Conservation (phyloP, 2,888 invertebrate genomes). For the Cynaeus angustus region DNA sequence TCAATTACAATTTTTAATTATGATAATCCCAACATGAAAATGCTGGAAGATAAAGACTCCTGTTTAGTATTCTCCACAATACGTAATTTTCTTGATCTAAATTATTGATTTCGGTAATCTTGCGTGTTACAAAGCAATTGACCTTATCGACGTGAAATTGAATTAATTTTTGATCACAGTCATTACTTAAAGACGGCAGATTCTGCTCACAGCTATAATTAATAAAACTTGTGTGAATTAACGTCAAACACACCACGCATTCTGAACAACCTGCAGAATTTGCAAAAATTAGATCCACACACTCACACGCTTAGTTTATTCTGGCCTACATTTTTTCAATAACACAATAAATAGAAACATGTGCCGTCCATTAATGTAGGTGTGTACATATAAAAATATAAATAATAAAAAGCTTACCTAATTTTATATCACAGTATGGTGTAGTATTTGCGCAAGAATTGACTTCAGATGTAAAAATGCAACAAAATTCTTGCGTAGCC, state of each 20-base stretch:
- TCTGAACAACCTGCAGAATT: too few relatives aligned
- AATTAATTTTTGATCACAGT: slow-evolving; percentile 15
- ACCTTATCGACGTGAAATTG: slow-evolving; percentile 24
- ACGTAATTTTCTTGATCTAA: background rate
- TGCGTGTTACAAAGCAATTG: slow-evolving; percentile 6
- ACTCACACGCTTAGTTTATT: too few relatives aligned
- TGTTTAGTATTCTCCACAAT: background rate
- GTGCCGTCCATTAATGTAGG: slow-evolving; percentile 6
- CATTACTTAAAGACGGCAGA: background rate
- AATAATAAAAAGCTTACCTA: slow-evolving; percentile 4
- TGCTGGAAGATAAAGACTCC: background rate
- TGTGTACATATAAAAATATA: background rate
- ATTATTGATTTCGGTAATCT: background rate
- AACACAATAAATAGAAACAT: background rate
- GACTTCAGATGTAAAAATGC: background rate
- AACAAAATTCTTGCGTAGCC: background rate
- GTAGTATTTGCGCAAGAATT: slow-evolving; percentile 2
- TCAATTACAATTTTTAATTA: background rate
- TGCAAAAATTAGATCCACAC: too few relatives aligned
- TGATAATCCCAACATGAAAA: background rate
- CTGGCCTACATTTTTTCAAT: background rate
- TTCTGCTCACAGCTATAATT: slow-evolving; percentile 11
- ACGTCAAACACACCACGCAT: too few relatives aligned
- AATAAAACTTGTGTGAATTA: background rate
- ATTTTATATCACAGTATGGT: background rate